Percentiles rank a stretch among this genome's conserved stretches.
phyloP scores from a whole-genome alignment of 2,888 invertebrate genomes.

The Hecatera dysodea region DNA sequence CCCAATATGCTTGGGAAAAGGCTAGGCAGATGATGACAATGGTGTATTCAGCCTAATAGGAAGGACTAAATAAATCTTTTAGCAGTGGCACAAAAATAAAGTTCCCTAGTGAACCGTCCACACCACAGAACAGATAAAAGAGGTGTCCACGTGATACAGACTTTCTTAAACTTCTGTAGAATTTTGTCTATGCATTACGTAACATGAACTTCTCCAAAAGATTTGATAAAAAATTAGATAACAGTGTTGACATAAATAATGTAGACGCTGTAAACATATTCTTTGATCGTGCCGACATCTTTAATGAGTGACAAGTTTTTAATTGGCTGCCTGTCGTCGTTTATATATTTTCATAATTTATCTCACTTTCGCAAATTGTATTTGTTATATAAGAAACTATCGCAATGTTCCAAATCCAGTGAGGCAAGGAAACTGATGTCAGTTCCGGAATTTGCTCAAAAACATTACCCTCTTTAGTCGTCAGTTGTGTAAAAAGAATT shows the following conservation, averaged over 20 bases:
- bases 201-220: not conserved
- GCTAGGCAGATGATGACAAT: no score
- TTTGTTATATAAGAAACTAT: conserved; percentile 28
- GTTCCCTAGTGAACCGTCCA: no score
- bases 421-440: not conserved
- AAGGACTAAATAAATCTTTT: no score
- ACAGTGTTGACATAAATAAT: conserved; percentile 11
- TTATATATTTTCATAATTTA: conserved; percentile 21
- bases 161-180: no score
- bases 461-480: not conserved
- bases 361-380: conserved; percentile 39
- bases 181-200: no score
- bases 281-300: conserved; percentile 27
- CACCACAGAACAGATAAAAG: no score
- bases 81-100: no score
- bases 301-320: conserved; percentile 23
- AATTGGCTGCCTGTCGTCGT: conserved; percentile 30
- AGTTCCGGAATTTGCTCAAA: not conserved
- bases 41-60: not conserved
- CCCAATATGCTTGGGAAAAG: no score
- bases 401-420: not conserved
- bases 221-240: conserved; percentile 13
- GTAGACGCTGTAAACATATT: conserved; percentile 1
- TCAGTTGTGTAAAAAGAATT: not conserved
- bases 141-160: no score